phyloP scores from a whole-genome alignment of 2,113 vertebrate species.

The Mesembrinibis cayennensis region DNA sequence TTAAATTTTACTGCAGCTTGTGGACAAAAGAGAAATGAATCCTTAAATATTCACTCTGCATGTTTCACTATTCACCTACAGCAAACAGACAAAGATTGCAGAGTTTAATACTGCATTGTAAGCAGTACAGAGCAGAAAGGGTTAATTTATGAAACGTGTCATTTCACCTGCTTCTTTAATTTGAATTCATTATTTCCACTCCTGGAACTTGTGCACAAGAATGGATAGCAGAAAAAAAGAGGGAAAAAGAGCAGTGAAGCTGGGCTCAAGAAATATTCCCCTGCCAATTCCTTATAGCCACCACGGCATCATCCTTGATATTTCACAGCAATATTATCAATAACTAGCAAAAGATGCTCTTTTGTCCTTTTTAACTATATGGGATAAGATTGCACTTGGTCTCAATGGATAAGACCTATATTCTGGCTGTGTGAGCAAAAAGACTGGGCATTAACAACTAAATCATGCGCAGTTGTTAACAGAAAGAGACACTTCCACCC shows the following conservation, averaged over 20 bases:
- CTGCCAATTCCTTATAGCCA: background rate
- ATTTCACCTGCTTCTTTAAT: constrained; percentile 36
- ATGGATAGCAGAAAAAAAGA: background rate
- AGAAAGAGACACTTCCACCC: background rate
- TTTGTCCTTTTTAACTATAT: background rate
- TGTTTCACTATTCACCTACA: background rate
- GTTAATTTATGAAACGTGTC: constrained; percentile 21
- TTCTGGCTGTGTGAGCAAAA: background rate
- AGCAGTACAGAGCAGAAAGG: background rate
- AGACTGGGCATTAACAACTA: background rate
- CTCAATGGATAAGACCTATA: background rate
- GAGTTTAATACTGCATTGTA: background rate
- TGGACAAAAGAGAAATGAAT: constrained; percentile 8
- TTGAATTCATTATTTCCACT: constrained; percentile 19
- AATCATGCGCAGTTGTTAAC: background rate
- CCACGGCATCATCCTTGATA: background rate
- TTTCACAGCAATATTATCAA: background rate
- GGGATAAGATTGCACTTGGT: background rate
- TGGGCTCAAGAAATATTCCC: background rate
- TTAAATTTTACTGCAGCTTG: constrained; percentile 18
- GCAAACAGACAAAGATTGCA: background rate
- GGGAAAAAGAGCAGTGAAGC: background rate
- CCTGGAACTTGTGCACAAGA: background rate
- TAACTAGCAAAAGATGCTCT: constrained; percentile 10
- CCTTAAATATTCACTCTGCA: background rate